phyloP scores from a whole-genome alignment of 1,140 invertebrate genomes.

The Gonatopus flavifemur region DNA sequence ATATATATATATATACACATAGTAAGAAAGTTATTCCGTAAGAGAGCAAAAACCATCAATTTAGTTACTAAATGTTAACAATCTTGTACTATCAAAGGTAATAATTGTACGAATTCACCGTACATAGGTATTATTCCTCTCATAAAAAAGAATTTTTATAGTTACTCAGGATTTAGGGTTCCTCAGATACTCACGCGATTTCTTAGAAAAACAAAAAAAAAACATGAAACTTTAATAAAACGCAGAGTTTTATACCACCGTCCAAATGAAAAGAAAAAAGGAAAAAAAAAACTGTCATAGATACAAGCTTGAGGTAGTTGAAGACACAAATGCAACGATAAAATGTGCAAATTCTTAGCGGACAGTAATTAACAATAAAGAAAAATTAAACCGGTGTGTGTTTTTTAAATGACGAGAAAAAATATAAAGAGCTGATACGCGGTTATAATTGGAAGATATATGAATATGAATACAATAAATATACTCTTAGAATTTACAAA shows the following conservation, averaged over 20 bases:
- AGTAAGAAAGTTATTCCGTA: no score
- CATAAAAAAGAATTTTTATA: slow-evolving; percentile 12
- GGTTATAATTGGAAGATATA: neutral
- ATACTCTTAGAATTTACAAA: slow-evolving; percentile 14
- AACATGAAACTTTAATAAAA: slow-evolving; percentile 26
- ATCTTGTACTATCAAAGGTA: no score
- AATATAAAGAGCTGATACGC: slow-evolving; percentile 1
- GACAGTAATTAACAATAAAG: slow-evolving; percentile 10
- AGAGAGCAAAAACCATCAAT: no score
- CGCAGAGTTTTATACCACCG: slow-evolving; percentile 39
- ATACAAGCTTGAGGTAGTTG: slow-evolving; percentile 7
- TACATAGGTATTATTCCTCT: neutral
- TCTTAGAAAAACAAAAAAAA: slow-evolving; percentile 18
- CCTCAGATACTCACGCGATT: slow-evolving; percentile 25
- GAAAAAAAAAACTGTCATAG: neutral
- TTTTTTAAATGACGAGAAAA: neutral
- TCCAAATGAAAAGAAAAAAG: slow-evolving; percentile 25
- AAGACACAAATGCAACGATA: slow-evolving; percentile 8
- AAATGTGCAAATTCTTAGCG: slow-evolving; percentile 19
- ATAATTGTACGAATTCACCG: slow-evolving; percentile 9
- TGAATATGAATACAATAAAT: slow-evolving; percentile 8
- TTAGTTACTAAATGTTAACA: no score
- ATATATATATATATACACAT: no score
- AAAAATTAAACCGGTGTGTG: slow-evolving; percentile 5
- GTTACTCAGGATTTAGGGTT: slow-evolving; percentile 38